These are phyloP conservation scores for Desmodus rotundus DNA, from an alignment of 2,113 vertebrate genomes.

Conservation along the genomic window DNA sequence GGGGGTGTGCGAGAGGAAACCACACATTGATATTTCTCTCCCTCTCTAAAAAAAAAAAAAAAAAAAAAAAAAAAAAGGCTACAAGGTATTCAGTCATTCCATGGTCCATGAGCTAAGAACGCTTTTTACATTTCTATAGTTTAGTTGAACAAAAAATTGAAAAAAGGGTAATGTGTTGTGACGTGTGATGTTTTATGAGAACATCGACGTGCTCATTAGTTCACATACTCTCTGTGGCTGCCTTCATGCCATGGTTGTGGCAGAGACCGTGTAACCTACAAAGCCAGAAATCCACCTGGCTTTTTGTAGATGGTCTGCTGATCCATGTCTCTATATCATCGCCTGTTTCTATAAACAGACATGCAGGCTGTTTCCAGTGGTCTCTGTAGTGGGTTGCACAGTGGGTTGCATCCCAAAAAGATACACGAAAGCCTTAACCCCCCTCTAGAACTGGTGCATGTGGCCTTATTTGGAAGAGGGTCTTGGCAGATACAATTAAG, in stretches of 20 bases:
- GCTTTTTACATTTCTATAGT: neutral
- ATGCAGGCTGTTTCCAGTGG: no score
- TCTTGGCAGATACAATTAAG: neutral
- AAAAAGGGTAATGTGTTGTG: neutral
- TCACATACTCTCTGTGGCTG: neutral
- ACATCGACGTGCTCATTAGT: fast-evolving
- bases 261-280: neutral
- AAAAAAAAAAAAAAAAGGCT: no score
- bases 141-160: neutral
- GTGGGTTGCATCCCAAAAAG: neutral
- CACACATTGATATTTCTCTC: no score
- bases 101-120: neutral
- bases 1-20: no score
- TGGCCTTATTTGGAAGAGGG: neutral
- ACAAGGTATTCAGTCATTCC: neutral
- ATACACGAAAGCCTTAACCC: neutral
- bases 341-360: neutral
- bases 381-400: neutral
- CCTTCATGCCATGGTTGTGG: neutral
- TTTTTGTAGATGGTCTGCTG: neutral
- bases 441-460: neutral
- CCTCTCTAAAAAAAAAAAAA: no score
- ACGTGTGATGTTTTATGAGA: neutral
- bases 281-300: neutral
- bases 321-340: neutral